These are phyloP conservation scores for Margarornis squamiger DNA, from an alignment of 2,797 vertebrate species.

Conservation along the genomic window DNA sequence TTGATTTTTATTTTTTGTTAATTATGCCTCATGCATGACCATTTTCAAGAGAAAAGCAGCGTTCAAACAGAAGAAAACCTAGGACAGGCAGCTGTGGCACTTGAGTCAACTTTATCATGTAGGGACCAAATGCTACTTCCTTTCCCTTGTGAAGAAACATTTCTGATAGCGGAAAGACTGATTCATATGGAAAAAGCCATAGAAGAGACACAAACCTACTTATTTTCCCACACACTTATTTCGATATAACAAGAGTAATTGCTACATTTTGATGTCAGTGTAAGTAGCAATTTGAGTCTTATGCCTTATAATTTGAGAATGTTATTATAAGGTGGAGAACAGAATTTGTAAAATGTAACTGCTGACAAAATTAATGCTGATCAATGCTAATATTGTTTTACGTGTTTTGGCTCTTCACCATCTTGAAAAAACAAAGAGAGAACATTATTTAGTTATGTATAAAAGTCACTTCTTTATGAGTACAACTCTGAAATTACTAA, in stretches of 20 bases:
- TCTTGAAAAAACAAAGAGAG: background rate
- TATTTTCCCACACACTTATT: background rate
- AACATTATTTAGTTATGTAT: background rate
- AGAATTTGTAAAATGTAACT: background rate
- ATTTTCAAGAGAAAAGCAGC: background rate
- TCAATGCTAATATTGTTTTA: background rate
- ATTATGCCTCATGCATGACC: background rate
- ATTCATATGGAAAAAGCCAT: background rate
- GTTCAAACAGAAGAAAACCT: background rate
- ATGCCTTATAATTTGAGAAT: background rate
- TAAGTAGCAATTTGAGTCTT: background rate
- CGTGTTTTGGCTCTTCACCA: background rate
- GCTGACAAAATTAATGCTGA: background rate
- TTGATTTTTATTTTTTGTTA: background rate
- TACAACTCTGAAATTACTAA: background rate
- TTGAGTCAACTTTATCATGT: background rate
- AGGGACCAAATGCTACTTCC: background rate
- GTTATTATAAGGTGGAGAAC: background rate
- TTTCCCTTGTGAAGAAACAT: background rate
- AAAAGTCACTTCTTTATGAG: background rate
- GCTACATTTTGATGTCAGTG: background rate
- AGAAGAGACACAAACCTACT: background rate
- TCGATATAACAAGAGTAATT: background rate
- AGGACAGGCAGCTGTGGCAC: background rate
- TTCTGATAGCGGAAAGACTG: background rate